Evolutionary conservation across 2,797 vertebrate species (phyloP).

Genomic region (Petrocephalus sullivani): DNA sequence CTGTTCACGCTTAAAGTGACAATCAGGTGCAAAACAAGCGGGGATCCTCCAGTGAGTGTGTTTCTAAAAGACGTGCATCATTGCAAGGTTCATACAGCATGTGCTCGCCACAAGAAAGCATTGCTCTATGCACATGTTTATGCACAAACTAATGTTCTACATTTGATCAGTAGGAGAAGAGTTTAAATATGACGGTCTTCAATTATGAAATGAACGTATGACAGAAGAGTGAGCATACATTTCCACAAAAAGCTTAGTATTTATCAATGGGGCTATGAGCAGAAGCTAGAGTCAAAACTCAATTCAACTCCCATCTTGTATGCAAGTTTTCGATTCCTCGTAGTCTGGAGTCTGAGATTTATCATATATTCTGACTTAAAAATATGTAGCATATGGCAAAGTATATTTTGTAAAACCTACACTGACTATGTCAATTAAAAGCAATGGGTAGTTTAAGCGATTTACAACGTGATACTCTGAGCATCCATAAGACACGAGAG

Average conservation of each 20-base stretch:
- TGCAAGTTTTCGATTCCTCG: too few relatives aligned
- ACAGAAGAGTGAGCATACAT: too few relatives aligned
- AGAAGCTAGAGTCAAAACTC: too few relatives aligned
- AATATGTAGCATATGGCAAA: not conserved
- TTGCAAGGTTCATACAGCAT: not conserved
- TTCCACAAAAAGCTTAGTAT: too few relatives aligned
- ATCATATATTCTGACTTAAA: not conserved
- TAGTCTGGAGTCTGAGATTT: not conserved
- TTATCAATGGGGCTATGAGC: too few relatives aligned
- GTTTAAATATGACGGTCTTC: too few relatives aligned
- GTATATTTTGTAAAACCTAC: not conserved
- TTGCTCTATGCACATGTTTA: too few relatives aligned
- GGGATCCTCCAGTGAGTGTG: not conserved
- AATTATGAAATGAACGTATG: too few relatives aligned
- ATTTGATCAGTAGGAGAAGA: too few relatives aligned
- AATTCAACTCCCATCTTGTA: too few relatives aligned
- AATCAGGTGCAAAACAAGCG: not conserved
- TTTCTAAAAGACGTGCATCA: not conserved
- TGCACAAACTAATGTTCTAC: too few relatives aligned
- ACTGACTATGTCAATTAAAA: not conserved
- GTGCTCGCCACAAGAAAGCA: too few relatives aligned
- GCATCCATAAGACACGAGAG: not conserved
- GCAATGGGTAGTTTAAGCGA: not conserved
- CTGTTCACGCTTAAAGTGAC: not conserved
- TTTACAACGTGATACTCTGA: not conserved